Conservation (phyloP, 2,888 invertebrate species). For the Hecatera dysodea region DNA sequence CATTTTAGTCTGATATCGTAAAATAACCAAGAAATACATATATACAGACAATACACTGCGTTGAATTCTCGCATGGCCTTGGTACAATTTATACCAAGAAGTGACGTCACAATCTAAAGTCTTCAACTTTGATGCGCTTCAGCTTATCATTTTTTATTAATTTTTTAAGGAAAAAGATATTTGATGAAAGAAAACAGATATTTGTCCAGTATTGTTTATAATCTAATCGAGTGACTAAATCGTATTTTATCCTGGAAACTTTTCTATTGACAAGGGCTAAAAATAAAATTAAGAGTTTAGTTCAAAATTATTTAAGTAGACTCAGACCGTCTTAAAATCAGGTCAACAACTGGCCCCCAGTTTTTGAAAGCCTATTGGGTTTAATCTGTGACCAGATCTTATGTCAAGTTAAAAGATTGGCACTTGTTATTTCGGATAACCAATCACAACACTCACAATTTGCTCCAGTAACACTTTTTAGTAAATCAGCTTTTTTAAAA, state of each 20-base stretch:
- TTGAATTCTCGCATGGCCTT: no score
- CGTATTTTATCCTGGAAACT: no score
- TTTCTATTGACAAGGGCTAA: not conserved
- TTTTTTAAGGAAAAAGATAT: no score
- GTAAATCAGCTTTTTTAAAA: not conserved
- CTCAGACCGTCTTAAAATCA: slow-evolving; percentile 4
- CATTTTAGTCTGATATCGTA: not conserved
- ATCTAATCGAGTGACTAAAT: no score
- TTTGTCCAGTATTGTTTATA: no score
- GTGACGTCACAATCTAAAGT: no score
- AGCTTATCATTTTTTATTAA: no score
- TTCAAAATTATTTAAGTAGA: not conserved
- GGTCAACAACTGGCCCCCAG: not conserved
- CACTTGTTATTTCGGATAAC: not conserved
- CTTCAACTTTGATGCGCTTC: no score
- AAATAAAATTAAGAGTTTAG: not conserved
- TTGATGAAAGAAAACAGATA: no score
- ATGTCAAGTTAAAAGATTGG: not conserved
- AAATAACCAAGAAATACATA: not conserved
- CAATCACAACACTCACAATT: not conserved
- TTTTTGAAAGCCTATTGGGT: not conserved
- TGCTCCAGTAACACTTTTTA: not conserved
- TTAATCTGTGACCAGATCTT: slow-evolving; percentile 9
- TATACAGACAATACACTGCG: no score
- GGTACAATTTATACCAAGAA: not conserved